Evolutionary conservation across 2,113 vertebrate species (phyloP).

Genomic region (Albula glossodonta): DNA sequence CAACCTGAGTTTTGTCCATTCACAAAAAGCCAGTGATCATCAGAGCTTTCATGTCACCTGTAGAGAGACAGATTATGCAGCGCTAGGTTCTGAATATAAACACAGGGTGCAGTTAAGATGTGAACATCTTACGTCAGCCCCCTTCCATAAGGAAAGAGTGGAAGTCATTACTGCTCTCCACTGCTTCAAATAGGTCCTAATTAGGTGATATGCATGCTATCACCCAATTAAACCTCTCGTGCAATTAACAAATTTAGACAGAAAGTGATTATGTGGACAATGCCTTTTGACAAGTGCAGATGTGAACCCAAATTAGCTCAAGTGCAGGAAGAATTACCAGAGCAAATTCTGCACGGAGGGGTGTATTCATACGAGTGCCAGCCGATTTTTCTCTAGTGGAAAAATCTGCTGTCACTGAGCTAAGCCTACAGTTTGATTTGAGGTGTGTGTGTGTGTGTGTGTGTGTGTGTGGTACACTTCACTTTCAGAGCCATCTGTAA

Average conservation of each 20-base stretch:
- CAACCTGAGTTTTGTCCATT: too few species aligned
- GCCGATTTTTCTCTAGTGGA: constrained; percentile 9
- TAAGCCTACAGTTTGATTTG: constrained; percentile 24
- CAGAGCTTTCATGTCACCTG: too few species aligned
- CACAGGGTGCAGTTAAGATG: too few species aligned
- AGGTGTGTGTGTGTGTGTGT: too few species aligned
- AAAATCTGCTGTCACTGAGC: constrained; percentile 25
- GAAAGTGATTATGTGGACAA: neutral
- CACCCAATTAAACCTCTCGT: constrained; percentile 11
- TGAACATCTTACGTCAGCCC: too few species aligned
- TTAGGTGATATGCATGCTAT: constrained; percentile 18
- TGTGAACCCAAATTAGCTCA: constrained; percentile 13
- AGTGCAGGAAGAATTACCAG: constrained; percentile 17
- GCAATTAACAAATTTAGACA: constrained; percentile 28
- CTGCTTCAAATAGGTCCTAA: constrained; percentile 19
- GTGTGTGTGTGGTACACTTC: too few species aligned
- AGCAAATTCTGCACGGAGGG: neutral
- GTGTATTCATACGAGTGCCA: constrained; percentile 15
- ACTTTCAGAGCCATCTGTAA: too few species aligned
- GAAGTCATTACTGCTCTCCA: constrained; percentile 21
- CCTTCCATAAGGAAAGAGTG: too few species aligned
- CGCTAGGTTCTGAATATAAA: too few species aligned
- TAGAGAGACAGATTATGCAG: too few species aligned
- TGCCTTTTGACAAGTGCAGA: constrained; percentile 3
- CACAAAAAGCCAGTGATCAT: too few species aligned